Conservation (phyloP, 2,113 vertebrate genomes). For the Psilopogon haemacephalus region DNA sequence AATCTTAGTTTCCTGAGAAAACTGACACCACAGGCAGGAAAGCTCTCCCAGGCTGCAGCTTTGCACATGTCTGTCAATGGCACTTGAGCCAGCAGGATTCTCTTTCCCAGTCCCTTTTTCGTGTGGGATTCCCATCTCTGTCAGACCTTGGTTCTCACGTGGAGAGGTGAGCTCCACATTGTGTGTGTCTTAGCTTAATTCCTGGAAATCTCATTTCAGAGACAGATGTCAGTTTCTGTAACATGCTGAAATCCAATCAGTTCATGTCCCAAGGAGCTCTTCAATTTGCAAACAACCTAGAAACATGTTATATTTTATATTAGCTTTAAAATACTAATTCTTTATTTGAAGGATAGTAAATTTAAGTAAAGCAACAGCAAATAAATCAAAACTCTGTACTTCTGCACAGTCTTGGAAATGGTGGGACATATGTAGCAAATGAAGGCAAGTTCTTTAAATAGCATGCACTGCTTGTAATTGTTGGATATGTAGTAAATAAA, state of each 20-base stretch:
- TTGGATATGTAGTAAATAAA: slow-evolving; percentile 49
- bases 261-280: background rate
- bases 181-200: background rate
- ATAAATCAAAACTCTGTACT: background rate
- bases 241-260: background rate
- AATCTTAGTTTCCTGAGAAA: background rate
- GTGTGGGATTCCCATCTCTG: background rate
- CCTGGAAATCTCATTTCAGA: background rate
- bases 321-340: background rate
- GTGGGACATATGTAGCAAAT: slow-evolving; percentile 36
- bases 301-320: background rate
- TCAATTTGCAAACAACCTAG: background rate
- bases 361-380: background rate
- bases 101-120: background rate
- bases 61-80: background rate
- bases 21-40: background rate
- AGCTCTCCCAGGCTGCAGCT: background rate
- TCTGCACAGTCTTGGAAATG: slow-evolving; percentile 1
- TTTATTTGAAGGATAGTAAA: background rate
- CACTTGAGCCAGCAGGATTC: background rate
- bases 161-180: background rate
- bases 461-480: slow-evolving; percentile 10
- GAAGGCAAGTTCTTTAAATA: slow-evolving; percentile 54
- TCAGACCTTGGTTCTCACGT: background rate
- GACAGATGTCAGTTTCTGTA: background rate